These are phyloP conservation scores for Umimayanthus chanpuru DNA, from an alignment of 92 coral and sea anemone species.

Conservation along the genomic window DNA sequence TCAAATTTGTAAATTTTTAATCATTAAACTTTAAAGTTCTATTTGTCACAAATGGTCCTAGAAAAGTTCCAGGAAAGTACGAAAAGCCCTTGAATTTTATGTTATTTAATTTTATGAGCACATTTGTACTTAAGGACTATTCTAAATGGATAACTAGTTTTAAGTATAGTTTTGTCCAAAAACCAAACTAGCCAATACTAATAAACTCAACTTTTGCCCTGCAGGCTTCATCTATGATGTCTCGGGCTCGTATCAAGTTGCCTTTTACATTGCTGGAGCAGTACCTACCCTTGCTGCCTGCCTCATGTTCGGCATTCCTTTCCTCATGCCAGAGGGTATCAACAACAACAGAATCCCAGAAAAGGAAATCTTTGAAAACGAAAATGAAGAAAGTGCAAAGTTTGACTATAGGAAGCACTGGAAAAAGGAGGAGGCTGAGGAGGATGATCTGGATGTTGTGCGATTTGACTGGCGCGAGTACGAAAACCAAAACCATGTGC, in stretches of 20 bases:
- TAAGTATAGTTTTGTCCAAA: too few relatives aligned
- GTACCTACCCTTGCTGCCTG: constrained; percentile 95
- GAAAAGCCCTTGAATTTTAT: too few relatives aligned
- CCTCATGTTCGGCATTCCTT: constrained; percentile 95
- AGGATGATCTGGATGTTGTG: constrained; percentile 12
- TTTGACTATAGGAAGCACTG: constrained; percentile 40
- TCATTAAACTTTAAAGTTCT: too few relatives aligned
- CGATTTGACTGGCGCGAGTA: constrained; percentile 45
- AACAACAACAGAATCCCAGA: constrained; percentile 59
- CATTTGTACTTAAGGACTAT: too few relatives aligned
- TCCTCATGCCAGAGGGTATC: constrained; percentile 88
- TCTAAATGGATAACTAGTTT: too few relatives aligned
- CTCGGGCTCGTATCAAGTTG: constrained; percentile 89
- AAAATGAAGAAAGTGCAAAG: constrained; percentile 53
- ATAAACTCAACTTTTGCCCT: background rate
- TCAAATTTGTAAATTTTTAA: too few relatives aligned
- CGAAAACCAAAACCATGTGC: constrained; percentile 13
- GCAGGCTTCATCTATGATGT: constrained; percentile 88
- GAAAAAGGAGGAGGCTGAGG: background rate
- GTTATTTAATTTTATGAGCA: too few relatives aligned
- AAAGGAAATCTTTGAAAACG: constrained; percentile 63
- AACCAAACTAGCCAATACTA: background rate
- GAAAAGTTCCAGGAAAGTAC: background rate
- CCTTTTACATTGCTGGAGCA: constrained; percentile 99
- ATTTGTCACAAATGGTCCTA: background rate